Percentiles rank a stretch among this genome's conserved stretches.
Conservation (phyloP, 2,113 vertebrate genomes). For the Zapus hudsonius region DNA sequence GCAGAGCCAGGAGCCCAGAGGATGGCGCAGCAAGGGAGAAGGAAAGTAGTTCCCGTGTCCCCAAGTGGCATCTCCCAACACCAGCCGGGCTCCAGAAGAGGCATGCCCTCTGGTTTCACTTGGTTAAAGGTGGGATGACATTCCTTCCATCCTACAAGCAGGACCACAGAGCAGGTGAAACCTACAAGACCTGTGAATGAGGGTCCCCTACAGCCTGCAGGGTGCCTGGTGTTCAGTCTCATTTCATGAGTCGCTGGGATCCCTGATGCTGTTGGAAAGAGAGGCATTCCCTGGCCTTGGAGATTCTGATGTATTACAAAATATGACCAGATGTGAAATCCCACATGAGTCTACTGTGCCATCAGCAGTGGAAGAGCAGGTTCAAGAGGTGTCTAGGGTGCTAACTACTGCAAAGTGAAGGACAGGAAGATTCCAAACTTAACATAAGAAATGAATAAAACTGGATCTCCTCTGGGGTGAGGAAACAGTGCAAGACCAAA, state of each 20-base stretch:
- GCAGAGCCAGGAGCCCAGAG: too few relatives aligned
- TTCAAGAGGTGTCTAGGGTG: background rate
- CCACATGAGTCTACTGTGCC: fast-evolving
- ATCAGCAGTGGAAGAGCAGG: too few relatives aligned
- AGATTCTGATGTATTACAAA: too few relatives aligned
- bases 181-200: fast-evolving
- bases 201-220: background rate
- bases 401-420: fast-evolving
- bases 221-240: fast-evolving
- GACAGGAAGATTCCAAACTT: too few relatives aligned
- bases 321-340: background rate
- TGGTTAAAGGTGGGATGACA: fast-evolving
- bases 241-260: fast-evolving
- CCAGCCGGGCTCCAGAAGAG: background rate
- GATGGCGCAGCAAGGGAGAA: too few relatives aligned
- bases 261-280: background rate
- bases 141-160: background rate
- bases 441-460: too few relatives aligned
- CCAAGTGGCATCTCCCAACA: fast-evolving
- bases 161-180: background rate
- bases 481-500: background rate
- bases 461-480: fast-evolving
- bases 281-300: background rate
- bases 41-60: fast-evolving
- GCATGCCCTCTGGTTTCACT: too few relatives aligned